Percentiles rank a stretch among this genome's conserved stretches.
Evolutionary conservation across 1,140 invertebrate species (phyloP).

Genomic region (Eubasilissa regina): DNA sequence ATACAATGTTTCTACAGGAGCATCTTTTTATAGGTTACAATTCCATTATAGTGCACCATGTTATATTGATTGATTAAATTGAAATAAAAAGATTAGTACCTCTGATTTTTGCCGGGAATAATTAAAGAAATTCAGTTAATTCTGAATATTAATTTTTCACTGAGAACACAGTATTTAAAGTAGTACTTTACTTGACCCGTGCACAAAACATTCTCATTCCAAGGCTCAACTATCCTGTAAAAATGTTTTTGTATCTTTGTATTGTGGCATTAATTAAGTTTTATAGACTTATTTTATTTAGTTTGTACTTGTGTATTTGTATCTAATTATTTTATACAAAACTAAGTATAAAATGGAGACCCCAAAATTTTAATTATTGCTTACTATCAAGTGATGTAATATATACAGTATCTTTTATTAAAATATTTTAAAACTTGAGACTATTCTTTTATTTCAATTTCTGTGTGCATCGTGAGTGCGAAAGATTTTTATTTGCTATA

Average conservation of each 20-base stretch:
- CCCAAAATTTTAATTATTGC: slow-evolving; percentile 54
- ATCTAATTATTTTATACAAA: slow-evolving; percentile 57
- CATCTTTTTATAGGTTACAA: no score
- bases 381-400: slow-evolving; percentile 59
- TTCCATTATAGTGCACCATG: no score
- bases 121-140: no score
- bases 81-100: no score
- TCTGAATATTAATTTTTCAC: no score
- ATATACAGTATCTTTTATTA: slow-evolving; percentile 61
- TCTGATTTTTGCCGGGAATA: no score
- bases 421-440: slow-evolving; percentile 56
- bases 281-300: slow-evolving; percentile 55
- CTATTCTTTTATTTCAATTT: slow-evolving; percentile 37
- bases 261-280: slow-evolving; percentile 56
- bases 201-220: slow-evolving; percentile 17
- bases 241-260: slow-evolving; percentile 56
- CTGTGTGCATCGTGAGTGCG: no score
- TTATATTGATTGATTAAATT: no score
- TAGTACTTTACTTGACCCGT: no score
- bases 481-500: no score
- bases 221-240: slow-evolving; percentile 48
- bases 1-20: no score
- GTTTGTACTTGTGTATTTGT: slow-evolving; percentile 59
- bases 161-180: no score
- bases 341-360: slow-evolving; percentile 34